Evolutionary conservation across 1,140 invertebrate genomes (phyloP).

Genomic region (Xylocopa sonorina): DNA sequence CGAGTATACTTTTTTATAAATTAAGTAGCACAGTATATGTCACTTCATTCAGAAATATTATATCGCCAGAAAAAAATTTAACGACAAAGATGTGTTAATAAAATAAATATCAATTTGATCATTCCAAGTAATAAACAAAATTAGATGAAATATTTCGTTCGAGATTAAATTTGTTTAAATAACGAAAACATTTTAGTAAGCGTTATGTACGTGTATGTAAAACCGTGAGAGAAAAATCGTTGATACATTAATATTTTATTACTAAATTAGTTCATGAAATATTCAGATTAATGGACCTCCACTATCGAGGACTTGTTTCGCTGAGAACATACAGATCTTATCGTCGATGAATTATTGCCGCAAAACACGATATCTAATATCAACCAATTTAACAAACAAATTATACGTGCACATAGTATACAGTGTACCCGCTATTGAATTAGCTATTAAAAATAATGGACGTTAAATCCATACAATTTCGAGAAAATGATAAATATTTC

Average conservation of each 20-base stretch:
- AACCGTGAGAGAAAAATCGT: neutral
- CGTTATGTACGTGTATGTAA: neutral
- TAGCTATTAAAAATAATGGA: neutral
- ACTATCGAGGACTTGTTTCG: neutral
- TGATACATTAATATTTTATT: neutral
- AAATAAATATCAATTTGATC: too few species aligned
- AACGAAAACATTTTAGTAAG: neutral
- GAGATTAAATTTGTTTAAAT: too few species aligned
- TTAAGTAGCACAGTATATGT: too few species aligned
- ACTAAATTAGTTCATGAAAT: neutral
- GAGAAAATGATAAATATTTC: too few species aligned
- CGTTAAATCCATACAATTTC: neutral
- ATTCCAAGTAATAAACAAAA: too few species aligned
- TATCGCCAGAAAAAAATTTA: too few species aligned
- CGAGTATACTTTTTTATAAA: too few species aligned
- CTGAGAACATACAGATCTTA: neutral
- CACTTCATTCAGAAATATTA: too few species aligned
- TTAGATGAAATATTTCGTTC: too few species aligned
- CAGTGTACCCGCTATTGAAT: neutral
- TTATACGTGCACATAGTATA: neutral
- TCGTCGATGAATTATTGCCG: neutral
- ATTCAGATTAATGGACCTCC: neutral
- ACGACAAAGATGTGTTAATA: too few species aligned
- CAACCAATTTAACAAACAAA: conserved; percentile 3
- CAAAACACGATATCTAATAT: neutral